Conservation (phyloP, 2,113 vertebrate genomes). For the Neogobius melanostomus region DNA sequence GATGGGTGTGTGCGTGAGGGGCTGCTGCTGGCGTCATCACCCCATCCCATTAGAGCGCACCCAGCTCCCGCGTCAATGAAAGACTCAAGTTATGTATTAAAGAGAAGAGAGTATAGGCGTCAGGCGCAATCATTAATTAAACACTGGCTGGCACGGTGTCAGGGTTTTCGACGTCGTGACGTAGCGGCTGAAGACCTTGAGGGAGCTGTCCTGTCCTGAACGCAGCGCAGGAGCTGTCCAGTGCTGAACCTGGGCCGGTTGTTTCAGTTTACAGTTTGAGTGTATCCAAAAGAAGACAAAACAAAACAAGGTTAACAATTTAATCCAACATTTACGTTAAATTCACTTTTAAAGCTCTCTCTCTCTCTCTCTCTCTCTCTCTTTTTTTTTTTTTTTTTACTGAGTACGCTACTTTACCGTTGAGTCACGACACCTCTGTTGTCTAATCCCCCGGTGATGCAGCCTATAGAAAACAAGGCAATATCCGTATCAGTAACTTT, state of each 20-base stretch:
- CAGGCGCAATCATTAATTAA: conserved; percentile 70
- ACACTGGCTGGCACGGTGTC: conserved; percentile 55
- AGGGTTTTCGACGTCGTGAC: conserved; percentile 55
- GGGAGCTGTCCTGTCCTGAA: conserved; percentile 52
- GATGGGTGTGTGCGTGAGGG: neutral
- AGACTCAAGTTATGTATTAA: conserved; percentile 76
- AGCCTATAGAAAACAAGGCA: too few relatives aligned
- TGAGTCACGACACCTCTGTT: too few relatives aligned
- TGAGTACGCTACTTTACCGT: neutral
- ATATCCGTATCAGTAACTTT: too few relatives aligned
- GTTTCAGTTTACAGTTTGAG: too few relatives aligned
- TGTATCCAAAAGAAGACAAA: too few relatives aligned
- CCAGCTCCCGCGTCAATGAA: conserved; percentile 84
- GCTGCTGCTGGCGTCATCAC: conserved; percentile 85
- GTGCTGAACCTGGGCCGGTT: conserved; percentile 40
- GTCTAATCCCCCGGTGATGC: too few relatives aligned
- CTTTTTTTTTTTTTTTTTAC: too few relatives aligned
- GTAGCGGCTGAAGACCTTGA: conserved; percentile 1
- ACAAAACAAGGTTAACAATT: too few relatives aligned
- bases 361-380: too few relatives aligned
- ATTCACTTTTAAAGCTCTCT: too few relatives aligned
- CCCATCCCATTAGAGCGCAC: conserved; percentile 87
- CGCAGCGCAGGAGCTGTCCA: conserved; percentile 32
- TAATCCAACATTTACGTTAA: neutral
- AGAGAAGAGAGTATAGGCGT: conserved; percentile 75